Conservation (phyloP, 2,797 vertebrate species). For the Enteromius unitaeniatus region DNA sequence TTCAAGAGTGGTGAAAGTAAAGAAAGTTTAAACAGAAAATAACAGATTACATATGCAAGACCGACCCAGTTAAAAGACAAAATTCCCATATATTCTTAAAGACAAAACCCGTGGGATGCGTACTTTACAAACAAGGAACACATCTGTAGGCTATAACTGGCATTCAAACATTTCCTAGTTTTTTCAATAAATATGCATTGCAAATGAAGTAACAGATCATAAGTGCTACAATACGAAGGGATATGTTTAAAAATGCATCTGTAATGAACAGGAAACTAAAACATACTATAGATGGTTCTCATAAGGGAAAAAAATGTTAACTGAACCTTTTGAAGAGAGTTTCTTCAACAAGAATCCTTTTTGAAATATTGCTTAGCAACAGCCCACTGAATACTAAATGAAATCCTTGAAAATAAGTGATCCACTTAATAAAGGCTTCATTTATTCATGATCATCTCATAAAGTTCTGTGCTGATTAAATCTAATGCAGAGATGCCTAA, state of each 20-base stretch:
- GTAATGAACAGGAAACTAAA: neutral
- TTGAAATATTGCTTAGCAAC: slow-evolving; percentile 49
- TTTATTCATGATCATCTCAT: slow-evolving; percentile 41
- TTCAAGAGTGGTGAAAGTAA: neutral
- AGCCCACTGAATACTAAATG: slow-evolving; percentile 41
- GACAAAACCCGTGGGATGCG: neutral
- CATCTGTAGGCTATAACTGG: neutral
- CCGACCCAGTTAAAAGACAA: slow-evolving; percentile 8
- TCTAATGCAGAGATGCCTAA: neutral
- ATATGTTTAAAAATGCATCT: neutral
- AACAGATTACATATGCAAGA: neutral
- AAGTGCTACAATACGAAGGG: neutral
- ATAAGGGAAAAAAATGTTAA: neutral
- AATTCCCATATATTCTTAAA: neutral
- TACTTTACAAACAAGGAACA: neutral
- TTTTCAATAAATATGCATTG: neutral
- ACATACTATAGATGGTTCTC: neutral
- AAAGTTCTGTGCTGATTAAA: slow-evolving; percentile 33
- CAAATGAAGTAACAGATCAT: neutral
- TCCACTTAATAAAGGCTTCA: slow-evolving; percentile 35
- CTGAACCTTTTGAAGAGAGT: slow-evolving; percentile 1
- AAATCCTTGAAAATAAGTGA: slow-evolving; percentile 40
- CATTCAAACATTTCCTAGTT: neutral
- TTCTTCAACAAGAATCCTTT: slow-evolving; percentile 6
- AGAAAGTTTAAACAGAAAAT: neutral